Evolutionary conservation across 2,888 invertebrate species (phyloP), one percentile per base, ranked within the genome.

Genomic region (Noctua comes): DNA sequence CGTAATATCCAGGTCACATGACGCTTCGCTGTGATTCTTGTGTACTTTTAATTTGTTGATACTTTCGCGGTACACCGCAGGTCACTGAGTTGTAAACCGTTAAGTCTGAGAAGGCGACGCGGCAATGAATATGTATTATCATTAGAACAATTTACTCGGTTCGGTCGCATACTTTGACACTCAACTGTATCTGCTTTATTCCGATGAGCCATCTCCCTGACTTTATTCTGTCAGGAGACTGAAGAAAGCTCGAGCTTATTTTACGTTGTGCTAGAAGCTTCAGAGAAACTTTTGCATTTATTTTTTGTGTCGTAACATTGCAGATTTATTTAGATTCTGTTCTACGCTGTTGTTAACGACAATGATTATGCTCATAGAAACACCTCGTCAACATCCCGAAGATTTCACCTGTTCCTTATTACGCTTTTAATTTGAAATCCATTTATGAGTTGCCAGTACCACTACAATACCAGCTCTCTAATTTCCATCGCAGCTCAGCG

Each of bases 141-240:
- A 91, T 92, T 92, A 91, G 90, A 90, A 88, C 88, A 88, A 89
- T 90, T 91, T 89, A 88, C 89, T 88, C 79, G 77, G 82, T 83
- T 80, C 82, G 84, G 88, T 88, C 87, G 86, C 88, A 89, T 82
- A 85, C 73, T 88, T 83, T 81, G 84, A 78, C 87, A 87, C 89
- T 88, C 78, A 57, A 89, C 89, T 90, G 90, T 89, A 88, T 78
- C 75, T 82, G 77, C 80, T 81, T 75, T 82, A 85, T 86, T 76
- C 57, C 78, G 69, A 79, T 76, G 80, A 74, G 65, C 76, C 72
- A 79, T 62, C n/a, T 46, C 54, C 24, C 46, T 10, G 46, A 64
- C n/a, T 72, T 78, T 71, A 71, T 82, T 76, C 40, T 75, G 72
- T 46, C 57, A 68, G 16, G 6, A 27, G 7, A 18, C 40, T 16